Evolutionary conservation across 2,797 vertebrate genomes (phyloP).

Genomic region (Ataeniobius toweri): DNA sequence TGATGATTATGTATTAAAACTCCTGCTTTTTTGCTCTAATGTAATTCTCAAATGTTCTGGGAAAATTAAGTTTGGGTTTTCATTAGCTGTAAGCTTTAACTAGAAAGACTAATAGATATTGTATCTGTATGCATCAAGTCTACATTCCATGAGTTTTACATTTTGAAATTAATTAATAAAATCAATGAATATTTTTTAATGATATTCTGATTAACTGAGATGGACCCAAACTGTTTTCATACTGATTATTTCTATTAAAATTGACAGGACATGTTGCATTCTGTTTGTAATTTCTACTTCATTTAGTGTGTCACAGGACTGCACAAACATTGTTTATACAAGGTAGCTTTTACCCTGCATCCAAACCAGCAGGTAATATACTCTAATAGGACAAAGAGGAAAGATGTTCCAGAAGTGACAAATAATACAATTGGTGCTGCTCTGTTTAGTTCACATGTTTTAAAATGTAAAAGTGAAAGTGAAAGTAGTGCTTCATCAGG

Average conservation of each 20-base stretch:
- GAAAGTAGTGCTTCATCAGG: neutral
- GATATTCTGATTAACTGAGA: neutral
- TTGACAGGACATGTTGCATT: neutral
- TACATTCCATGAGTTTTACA: no score
- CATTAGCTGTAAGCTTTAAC: no score
- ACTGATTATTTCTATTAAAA: neutral
- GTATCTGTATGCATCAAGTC: no score
- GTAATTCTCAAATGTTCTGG: no score
- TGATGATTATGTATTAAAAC: no score
- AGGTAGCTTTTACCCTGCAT: neutral
- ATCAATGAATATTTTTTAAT: neutral
- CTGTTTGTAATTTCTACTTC: neutral
- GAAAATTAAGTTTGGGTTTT: no score
- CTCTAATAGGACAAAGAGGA: neutral
- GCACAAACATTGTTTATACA: neutral
- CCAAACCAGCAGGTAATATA: neutral
- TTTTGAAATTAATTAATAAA: no score
- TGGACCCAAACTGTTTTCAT: neutral
- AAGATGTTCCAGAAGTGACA: neutral
- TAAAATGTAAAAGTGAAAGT: neutral
- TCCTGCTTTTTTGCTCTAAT: no score
- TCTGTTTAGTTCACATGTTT: neutral
- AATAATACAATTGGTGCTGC: neutral
- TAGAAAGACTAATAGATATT: no score
- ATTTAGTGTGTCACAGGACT: neutral